These are phyloP conservation scores for Oncopeltus fasciatus DNA, from an alignment of 1,140 invertebrate species.

Conservation along the genomic window DNA sequence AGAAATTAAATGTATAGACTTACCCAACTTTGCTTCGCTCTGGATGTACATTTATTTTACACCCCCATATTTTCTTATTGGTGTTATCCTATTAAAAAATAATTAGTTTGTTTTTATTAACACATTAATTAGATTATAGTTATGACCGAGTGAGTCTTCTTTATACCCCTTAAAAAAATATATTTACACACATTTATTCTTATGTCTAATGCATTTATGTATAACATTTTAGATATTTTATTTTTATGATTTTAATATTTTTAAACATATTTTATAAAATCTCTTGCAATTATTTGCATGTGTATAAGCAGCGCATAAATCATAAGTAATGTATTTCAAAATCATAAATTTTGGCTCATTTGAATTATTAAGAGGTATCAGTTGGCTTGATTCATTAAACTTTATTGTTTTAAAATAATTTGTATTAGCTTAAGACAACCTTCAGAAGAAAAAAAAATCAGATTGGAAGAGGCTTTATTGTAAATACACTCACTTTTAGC, in stretches of 20 bases:
- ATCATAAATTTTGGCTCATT: not conserved
- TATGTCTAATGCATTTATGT: too few species aligned
- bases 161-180: too few species aligned
- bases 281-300: not conserved
- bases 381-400: too few species aligned
- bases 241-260: too few species aligned
- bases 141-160: not conserved
- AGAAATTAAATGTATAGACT: not conserved
- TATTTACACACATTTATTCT: too few species aligned
- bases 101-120: not conserved
- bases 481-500: too few species aligned
- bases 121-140: not conserved
- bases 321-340: not conserved
- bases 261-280: not conserved
- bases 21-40: not conserved
- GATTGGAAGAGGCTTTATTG: too few species aligned
- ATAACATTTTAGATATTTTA: too few species aligned
- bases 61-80: not conserved
- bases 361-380: too few species aligned
- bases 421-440: too few species aligned
- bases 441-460: too few species aligned
- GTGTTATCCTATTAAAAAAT: not conserved
- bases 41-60: slow-evolving; percentile 4
- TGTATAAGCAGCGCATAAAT: not conserved
- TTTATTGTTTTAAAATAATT: too few species aligned